Evolutionary conservation across 2,113 vertebrate species (phyloP).

Genomic region (Eudyptes chrysolophus): DNA sequence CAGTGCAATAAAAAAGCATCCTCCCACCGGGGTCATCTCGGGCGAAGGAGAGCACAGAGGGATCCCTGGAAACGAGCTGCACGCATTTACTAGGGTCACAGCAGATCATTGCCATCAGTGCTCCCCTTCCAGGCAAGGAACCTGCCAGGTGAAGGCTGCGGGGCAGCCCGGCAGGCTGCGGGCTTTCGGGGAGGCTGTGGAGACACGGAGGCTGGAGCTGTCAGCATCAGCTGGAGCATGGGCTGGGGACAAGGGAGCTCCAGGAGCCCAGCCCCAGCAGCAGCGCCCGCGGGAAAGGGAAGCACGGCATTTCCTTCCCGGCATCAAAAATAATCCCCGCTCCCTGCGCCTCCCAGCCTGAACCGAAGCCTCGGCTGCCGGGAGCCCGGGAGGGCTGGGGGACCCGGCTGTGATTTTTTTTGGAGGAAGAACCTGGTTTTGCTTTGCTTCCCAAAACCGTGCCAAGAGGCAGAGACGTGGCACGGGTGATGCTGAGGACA

Average conservation of each 20-base stretch:
- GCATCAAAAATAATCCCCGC: not conserved
- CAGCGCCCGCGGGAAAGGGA: not conserved
- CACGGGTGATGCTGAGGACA: not conserved
- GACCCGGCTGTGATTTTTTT: not conserved
- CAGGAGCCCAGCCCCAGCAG: not conserved
- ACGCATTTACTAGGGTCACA: rapidly evolving
- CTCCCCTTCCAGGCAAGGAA: not conserved
- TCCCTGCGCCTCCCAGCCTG: not conserved
- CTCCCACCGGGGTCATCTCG: not conserved
- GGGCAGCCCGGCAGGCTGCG: not conserved
- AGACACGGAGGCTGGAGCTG: not conserved
- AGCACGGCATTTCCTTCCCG: not conserved
- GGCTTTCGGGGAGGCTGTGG: not conserved
- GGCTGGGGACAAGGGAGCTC: not conserved
- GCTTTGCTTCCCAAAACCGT: not conserved
- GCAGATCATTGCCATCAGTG: not conserved
- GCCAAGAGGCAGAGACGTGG: not conserved
- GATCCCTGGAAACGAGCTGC: not conserved
- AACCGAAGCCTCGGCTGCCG: not conserved
- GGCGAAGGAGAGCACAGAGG: not conserved
- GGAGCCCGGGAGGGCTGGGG: not conserved
- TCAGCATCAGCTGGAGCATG: not conserved
- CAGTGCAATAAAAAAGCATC: not conserved
- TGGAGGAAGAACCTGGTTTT: not conserved
- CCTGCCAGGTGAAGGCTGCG: not conserved